A percentile compares a stretch with the other conserved stretches of the same genome.
Conservation (phyloP, 2,797 vertebrate species). For the Intellagama lesueurii region DNA sequence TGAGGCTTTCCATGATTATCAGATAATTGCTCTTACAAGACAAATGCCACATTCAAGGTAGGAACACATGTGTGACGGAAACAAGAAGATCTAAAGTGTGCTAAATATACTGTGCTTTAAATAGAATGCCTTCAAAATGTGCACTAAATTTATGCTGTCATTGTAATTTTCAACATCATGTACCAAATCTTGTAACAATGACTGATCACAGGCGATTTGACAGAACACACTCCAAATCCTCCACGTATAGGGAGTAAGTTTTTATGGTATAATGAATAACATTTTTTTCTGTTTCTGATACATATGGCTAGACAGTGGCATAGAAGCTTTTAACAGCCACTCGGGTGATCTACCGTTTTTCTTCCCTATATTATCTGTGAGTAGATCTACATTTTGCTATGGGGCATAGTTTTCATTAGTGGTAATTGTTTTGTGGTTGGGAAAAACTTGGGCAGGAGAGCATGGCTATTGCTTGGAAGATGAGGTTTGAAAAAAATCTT, state of each 20-base stretch:
- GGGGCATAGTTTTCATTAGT: background rate
- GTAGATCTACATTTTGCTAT: background rate
- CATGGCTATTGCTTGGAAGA: background rate
- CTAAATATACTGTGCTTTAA: conserved; percentile 48
- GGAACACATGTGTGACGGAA: conserved; percentile 47
- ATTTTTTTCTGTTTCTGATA: background rate
- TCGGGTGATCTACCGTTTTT: background rate
- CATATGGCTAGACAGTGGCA: background rate
- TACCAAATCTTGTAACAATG: conserved; percentile 53
- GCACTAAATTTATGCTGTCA: conserved; percentile 44
- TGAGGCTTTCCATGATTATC: conserved; percentile 57
- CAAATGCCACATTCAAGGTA: conserved; percentile 53
- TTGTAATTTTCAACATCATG: conserved; percentile 44
- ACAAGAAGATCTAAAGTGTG: conserved; percentile 48
- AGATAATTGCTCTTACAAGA: conserved; percentile 60
- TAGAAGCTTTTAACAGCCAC: background rate
- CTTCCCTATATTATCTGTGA: background rate
- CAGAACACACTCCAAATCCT: background rate
- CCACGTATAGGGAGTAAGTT: background rate
- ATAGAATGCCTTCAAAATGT: conserved; percentile 51
- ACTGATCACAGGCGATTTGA: background rate
- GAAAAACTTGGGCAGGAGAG: no score
- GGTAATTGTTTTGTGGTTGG: background rate
- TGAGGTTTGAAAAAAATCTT: background rate
- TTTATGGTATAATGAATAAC: background rate